Evolutionary conservation across 2,113 vertebrate genomes (phyloP), one percentile per base, ranked within the genome.

Genomic region (Alexandromys fortis): DNA sequence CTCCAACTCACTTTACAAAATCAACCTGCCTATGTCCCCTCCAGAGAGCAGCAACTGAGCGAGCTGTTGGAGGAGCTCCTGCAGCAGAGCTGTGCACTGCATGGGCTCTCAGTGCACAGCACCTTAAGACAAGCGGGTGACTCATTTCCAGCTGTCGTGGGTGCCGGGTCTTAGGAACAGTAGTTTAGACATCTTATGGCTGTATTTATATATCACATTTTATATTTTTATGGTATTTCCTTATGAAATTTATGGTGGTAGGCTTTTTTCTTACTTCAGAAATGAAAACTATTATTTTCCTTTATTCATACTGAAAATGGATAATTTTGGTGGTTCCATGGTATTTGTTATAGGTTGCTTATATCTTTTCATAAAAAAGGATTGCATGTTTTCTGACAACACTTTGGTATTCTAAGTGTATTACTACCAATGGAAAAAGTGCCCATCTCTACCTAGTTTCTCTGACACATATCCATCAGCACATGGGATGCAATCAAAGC

Each of bases 401-500:
- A 16, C 24, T 47, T 19, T 1, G 61, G 72, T 94, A 77, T 58
- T n/a, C 7, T 73, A 67, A 86, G 22, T 19, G 19, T 26, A 77
- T 92, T 61, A 42, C 35, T 42, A 33, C 22, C 85, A 61, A 1
- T 87, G 73, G 67, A 68, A 90, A 73, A 87, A 47, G 30, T 45
- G 21, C n/a, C 4, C 14, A 55, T 96, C 35, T 38, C 9, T 96
- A 99, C 99, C 98, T 72, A 98, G 98, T 45, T 95, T 61, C 96
- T 98, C 97, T 88, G 98, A 98, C 95, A 99, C 98, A 38, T 99
- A 98, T 90, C 99, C 99, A 28, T 99, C 98, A 5, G 99, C 99
- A 97, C 99, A 99, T 0, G 98, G 98, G 96, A 99, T 99, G n/a
- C 99, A 99, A 97, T 99, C 98, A n/a, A 99, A 99, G 96, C 99